Evolutionary conservation across 1,140 invertebrate genomes (phyloP).

Genomic region (Drosophila pseudoananassae): DNA sequence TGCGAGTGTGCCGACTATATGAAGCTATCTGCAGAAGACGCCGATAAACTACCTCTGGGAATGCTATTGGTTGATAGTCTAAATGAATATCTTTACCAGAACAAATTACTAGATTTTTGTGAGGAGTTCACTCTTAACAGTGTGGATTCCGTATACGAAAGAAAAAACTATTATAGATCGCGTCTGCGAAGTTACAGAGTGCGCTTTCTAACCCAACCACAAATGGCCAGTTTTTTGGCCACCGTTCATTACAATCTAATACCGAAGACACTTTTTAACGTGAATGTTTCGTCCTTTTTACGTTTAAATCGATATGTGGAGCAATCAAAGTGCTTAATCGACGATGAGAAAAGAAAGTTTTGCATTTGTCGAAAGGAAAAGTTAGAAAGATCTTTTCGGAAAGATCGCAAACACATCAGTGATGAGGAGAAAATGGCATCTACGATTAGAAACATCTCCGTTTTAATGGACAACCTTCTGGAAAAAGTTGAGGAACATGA

Average conservation of each 20-base stretch:
- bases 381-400: not conserved
- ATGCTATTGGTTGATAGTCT: not conserved
- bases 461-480: not conserved
- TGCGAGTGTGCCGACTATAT: constrained; percentile 1
- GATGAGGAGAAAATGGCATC: not conserved
- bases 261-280: not conserved
- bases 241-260: constrained; percentile 4
- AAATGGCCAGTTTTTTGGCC: not conserved
- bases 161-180: not conserved
- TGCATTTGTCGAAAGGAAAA: not conserved
- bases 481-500: not conserved
- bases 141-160: not conserved
- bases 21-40: not conserved
- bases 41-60: not conserved
- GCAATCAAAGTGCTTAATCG: not conserved
- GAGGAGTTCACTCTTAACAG: not conserved
- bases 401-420: not conserved
- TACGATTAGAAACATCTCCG: not conserved
- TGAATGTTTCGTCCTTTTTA: not conserved
- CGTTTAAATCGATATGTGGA: not conserved
- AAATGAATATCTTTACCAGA: not conserved
- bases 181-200: not conserved
- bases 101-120: not conserved
- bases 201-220: not conserved
- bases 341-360: not conserved